Base-by-base conservation (phyloP, 2,113 vertebrate genomes). In the Melanerpes formicivorus region DNA sequence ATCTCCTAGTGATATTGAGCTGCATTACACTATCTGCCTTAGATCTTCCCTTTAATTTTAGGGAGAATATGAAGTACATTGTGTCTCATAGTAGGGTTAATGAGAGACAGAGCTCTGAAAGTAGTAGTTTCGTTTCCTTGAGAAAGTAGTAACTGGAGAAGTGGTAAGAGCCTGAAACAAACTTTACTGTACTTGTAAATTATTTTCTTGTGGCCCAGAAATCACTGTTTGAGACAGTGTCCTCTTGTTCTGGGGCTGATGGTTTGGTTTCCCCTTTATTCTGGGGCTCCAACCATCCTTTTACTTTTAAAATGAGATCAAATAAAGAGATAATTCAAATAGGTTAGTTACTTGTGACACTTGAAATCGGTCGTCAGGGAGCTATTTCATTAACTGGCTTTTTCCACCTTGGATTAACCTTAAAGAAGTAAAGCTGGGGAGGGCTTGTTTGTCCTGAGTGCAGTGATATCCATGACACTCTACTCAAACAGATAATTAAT, bases 31-130 rank as follows among this genome's bases (percentile, higher is more conserved):
- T 75, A 70, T 55, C 83, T 84, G n/a, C 52, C 42, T 89, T 84
- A 72, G 14, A 78, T 90, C 11, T 86, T 84, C 83, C 90, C 18
- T 86, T 90, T 86, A 90, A 95, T 95, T 94, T 94, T 73, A 88
- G 83, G 58, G 66, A 76, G 88, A 94, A 93, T 92, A 79, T 87
- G 86, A 91, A 84, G 50, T 59, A 84, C 15, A 34, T 54, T 9
- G 5, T 48, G 56, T 78, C 59, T 90, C 55, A 64, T 67, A 86
- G 78, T 54, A 70, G 44, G 23, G 32, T 40, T 91, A 88, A 91
- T 75, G 80, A 88, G 63, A 63, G 73, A 69, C 29, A 93, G 77
- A 88, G 16, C n/a, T 92, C 80, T 87, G 77, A 75, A 91, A 93
- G 40, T 75, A 93, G 86, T 81, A 80, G 40, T 22, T 58, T 78